Conservation (phyloP, 2,888 invertebrate genomes). For the Trachelus tabidus region DNA sequence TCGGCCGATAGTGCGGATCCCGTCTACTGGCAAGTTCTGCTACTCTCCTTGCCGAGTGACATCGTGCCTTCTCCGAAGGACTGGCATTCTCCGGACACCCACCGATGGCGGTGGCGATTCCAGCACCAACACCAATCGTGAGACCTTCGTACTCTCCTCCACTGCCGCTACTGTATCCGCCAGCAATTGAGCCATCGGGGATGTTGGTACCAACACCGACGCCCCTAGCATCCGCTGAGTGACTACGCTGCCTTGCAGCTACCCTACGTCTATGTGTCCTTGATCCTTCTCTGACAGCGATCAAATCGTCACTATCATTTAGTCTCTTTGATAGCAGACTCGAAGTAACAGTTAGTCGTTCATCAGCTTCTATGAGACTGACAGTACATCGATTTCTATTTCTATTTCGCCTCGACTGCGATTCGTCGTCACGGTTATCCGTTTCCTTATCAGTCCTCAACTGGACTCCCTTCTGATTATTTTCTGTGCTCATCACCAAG, state of each 20-base stretch:
- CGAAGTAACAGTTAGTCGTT: constrained; percentile 54
- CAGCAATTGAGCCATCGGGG: background rate
- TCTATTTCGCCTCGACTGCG: constrained; percentile 28
- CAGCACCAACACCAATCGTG: background rate
- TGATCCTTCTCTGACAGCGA: constrained; percentile 45
- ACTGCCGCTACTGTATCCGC: background rate
- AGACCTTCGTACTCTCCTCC: background rate
- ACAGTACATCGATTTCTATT: background rate
- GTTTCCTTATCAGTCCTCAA: background rate
- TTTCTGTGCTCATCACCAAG: background rate
- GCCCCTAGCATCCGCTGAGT: constrained; percentile 60
- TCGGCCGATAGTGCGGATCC: constrained; percentile 84
- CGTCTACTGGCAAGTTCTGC: constrained; percentile 89
- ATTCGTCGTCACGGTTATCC: constrained; percentile 32
- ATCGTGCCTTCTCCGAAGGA: constrained; percentile 80
- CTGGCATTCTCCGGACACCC: constrained; percentile 64
- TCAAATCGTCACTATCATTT: constrained; percentile 50
- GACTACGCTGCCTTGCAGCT: constrained; percentile 51
- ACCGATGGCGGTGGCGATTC: background rate
- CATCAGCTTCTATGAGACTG: constrained; percentile 33
- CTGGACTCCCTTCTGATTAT: background rate
- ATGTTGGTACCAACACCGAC: constrained; percentile 23
- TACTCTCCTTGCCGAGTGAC: constrained; percentile 75
- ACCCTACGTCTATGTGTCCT: constrained; percentile 35
- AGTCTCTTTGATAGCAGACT: constrained; percentile 45